phyloP scores from a whole-genome alignment of 2,797 vertebrate genomes.

The Fringilla coelebs region DNA sequence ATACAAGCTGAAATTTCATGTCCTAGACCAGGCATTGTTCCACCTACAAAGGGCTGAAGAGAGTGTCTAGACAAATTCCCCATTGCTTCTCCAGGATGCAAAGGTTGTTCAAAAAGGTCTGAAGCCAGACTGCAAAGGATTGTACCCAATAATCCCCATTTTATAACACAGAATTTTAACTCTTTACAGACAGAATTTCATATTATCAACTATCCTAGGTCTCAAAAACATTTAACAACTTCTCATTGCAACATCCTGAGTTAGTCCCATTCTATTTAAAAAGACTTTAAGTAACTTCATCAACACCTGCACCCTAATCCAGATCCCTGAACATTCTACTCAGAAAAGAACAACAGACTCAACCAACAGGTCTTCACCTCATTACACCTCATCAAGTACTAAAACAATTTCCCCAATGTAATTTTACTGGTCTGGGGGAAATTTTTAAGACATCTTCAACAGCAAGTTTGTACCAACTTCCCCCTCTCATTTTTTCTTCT shows the following conservation, averaged over 20 bases:
- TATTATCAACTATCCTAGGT: background rate
- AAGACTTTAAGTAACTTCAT: background rate
- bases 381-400: background rate
- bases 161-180: background rate
- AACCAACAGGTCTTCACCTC: background rate
- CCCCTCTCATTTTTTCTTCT: background rate
- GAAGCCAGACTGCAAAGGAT: background rate
- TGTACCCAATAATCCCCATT: background rate
- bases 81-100: accelerated
- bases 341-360: background rate
- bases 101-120: background rate
- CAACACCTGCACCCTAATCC: background rate
- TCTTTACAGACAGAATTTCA: background rate
- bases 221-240: background rate
- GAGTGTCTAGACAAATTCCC: background rate
- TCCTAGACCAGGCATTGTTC: background rate
- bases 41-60: accelerated
- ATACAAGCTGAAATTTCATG: background rate
- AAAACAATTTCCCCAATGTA: background rate
- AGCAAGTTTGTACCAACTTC: background rate
- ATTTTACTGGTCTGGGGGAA: background rate
- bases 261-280: background rate
- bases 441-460: background rate
- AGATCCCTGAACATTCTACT: background rate
- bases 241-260: background rate